phyloP scores from a whole-genome alignment of 2,797 vertebrate species.

The Pipistrellus nathusii region DNA sequence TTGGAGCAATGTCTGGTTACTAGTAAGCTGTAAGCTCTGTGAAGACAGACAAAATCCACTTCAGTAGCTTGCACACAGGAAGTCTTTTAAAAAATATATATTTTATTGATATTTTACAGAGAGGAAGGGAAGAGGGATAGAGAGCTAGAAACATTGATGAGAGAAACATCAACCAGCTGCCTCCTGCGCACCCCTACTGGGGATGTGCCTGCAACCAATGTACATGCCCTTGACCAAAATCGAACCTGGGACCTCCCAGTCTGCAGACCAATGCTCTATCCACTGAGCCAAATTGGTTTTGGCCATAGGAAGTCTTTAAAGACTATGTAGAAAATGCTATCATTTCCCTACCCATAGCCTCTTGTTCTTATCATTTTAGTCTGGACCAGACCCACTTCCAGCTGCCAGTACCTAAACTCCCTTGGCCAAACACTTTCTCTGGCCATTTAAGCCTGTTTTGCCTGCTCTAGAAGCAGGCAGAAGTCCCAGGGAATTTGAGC shows the following conservation, averaged over 20 bases:
- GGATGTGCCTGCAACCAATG: too few species aligned
- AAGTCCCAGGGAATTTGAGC: not conserved
- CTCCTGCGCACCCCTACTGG: too few species aligned
- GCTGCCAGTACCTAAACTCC: not conserved
- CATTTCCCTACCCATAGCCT: not conserved
- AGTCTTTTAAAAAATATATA: not conserved
- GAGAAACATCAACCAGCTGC: too few species aligned
- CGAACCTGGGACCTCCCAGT: too few species aligned
- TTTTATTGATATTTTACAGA: too few species aligned
- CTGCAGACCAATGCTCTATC: too few species aligned
- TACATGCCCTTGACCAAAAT: too few species aligned
- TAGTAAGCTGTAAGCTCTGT: not conserved
- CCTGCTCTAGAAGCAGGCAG: not conserved
- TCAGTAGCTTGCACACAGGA: not conserved
- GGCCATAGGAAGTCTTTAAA: not conserved
- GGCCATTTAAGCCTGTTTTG: not conserved
- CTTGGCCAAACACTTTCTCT: not conserved
- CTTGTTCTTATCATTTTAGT: not conserved
- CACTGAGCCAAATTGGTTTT: too few species aligned
- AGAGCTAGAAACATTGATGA: too few species aligned
- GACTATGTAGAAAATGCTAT: not conserved
- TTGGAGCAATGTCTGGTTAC: not conserved
- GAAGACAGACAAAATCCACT: not conserved
- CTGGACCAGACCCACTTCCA: not conserved
- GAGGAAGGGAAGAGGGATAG: too few species aligned